Evolutionary conservation across 1,140 invertebrate species (phyloP).

Genomic region (Teleogryllus occipitalis): DNA sequence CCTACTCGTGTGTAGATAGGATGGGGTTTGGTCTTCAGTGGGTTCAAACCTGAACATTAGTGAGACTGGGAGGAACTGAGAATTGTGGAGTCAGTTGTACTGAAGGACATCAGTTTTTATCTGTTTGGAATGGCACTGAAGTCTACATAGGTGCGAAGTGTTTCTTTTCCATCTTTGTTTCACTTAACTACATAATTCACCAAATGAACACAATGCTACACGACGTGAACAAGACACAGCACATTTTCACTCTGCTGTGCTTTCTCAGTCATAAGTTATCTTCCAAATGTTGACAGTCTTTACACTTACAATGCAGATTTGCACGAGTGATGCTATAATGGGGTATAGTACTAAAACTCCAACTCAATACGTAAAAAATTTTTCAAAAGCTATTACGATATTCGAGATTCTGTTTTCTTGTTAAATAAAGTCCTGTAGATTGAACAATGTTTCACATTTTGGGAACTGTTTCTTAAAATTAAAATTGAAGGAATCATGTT

Average conservation of each 20-base stretch:
- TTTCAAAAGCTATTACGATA: background rate
- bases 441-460: conserved; percentile 7
- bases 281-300: conserved; percentile 11
- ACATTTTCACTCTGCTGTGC: conserved; percentile 8
- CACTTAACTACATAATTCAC: conserved; percentile 13
- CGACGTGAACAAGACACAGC: background rate
- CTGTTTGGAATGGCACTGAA: background rate
- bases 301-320: background rate
- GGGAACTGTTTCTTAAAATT: conserved; percentile 14
- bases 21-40: background rate
- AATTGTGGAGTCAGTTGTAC: background rate
- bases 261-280: background rate
- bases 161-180: conserved; percentile 15
- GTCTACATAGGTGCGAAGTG: conserved; percentile 2
- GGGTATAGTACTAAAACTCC: conserved; percentile 9
- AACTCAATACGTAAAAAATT: background rate
- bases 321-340: conserved; percentile 17
- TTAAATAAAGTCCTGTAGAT: background rate
- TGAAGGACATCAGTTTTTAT: background rate
- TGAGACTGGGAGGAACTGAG: background rate
- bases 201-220: conserved; percentile 13
- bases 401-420: background rate
- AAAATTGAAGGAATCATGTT: conserved; percentile 11
- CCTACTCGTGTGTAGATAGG: conserved; percentile 2
- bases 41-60: too few species aligned